Conservation (phyloP, 2,888 invertebrate species). For the Bursaphelenchus okinawaensis region DNA sequence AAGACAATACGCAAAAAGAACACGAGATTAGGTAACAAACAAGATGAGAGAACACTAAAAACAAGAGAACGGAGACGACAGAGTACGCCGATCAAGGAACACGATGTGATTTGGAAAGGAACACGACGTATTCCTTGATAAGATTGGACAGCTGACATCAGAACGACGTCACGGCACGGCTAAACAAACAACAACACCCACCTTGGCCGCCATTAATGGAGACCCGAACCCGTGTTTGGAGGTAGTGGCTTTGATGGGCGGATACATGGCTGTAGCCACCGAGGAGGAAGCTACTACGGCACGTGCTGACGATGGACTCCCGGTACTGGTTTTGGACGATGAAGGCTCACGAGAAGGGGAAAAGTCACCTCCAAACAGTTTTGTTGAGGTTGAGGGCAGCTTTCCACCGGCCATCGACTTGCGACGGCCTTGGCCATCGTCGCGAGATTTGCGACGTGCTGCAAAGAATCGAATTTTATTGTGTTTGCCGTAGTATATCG, state of each 20-base stretch:
- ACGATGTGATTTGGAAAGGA: too few species aligned
- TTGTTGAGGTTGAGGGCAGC: background rate
- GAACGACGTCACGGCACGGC: too few species aligned
- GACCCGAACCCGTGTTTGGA: background rate
- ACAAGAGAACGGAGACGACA: too few species aligned
- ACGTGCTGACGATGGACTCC: background rate
- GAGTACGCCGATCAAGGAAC: too few species aligned
- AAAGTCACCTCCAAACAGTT: background rate
- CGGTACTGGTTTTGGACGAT: background rate
- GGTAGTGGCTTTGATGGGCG: slow-evolving; percentile 32
- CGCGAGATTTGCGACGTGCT: slow-evolving; percentile 6
- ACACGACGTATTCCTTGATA: too few species aligned
- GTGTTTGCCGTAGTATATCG: too few species aligned
- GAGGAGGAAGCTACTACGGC: slow-evolving; percentile 38
- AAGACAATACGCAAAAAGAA: too few species aligned
- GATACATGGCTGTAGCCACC: slow-evolving; percentile 52
- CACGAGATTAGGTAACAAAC: too few species aligned
- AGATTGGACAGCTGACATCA: background rate
- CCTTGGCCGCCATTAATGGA: background rate
- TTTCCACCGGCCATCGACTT: slow-evolving; percentile 6
- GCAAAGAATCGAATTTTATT: background rate
- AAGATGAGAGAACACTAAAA: too few species aligned
- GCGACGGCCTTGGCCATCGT: slow-evolving; percentile 5
- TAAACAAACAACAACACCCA: background rate
- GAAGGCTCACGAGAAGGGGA: background rate